phyloP scores from a whole-genome alignment of 2,888 invertebrate species.

The Lithophane ornitopus region DNA sequence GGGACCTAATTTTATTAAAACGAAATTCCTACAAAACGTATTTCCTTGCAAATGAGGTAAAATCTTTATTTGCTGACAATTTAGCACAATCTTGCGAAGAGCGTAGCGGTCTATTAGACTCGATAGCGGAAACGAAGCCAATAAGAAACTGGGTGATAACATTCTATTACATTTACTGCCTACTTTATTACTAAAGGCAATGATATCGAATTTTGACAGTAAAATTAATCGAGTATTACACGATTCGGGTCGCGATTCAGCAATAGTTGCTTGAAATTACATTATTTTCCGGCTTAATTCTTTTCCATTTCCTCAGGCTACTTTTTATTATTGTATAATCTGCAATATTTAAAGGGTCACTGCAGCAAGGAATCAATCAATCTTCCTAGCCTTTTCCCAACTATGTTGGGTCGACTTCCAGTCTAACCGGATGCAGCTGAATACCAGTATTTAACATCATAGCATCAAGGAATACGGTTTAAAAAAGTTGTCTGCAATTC shows the following conservation, averaged over 20 bases:
- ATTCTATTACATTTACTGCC: conserved; percentile 51
- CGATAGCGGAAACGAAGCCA: conserved; percentile 30
- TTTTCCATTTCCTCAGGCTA: conserved; percentile 36
- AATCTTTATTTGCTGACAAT: conserved; percentile 24
- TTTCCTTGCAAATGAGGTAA: conserved; percentile 31
- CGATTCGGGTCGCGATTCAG: conserved; percentile 48
- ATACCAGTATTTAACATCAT: too few species aligned
- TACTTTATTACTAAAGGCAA: conserved; percentile 56
- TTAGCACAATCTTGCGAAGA: conserved; percentile 32
- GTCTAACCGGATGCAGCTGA: too few species aligned
- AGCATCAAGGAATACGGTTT: not conserved
- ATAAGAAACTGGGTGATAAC: conserved; percentile 32
- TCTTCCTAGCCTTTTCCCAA: too few species aligned
- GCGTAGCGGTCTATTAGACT: conserved; percentile 24
- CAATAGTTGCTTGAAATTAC: conserved; percentile 47
- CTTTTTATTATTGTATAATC: conserved; percentile 33
- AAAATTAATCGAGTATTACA: conserved; percentile 60
- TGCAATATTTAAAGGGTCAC: conserved; percentile 34
- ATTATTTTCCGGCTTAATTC: conserved; percentile 43
- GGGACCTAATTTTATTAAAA: conserved; percentile 30
- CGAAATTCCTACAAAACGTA: conserved; percentile 11
- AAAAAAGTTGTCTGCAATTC: conserved; percentile 18
- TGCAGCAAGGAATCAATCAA: not conserved
- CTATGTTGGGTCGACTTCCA: too few species aligned
- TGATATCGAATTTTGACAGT: conserved; percentile 61